Evolutionary conservation across 2,888 invertebrate genomes (phyloP).

Genomic region (Agrilus mali): DNA sequence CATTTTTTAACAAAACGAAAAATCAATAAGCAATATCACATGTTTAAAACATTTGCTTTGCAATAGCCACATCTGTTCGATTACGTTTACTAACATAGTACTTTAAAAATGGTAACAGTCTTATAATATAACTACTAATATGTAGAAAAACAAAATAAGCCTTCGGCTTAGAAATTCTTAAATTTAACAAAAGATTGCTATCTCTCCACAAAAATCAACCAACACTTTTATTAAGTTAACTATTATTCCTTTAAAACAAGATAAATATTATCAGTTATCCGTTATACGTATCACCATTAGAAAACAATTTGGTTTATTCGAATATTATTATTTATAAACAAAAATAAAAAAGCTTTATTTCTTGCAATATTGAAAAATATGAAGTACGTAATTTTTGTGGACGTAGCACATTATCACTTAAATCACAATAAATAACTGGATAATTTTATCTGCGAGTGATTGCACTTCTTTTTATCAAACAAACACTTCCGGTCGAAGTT

Average conservation of each 20-base stretch:
- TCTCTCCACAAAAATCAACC: constrained; percentile 15
- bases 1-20: constrained; percentile 20
- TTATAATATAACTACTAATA: constrained; percentile 33
- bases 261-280: no score
- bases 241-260: no score
- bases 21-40: constrained; percentile 33
- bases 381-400: constrained; percentile 5
- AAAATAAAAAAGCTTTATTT: constrained; percentile 2
- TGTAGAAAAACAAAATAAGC: constrained; percentile 21
- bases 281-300: no score
- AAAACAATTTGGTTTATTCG: no score
- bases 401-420: constrained; percentile 11
- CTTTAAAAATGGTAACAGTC: constrained; percentile 37
- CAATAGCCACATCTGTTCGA: constrained; percentile 25
- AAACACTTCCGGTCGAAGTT: constrained; percentile 8
- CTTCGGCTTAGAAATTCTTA: constrained; percentile 12
- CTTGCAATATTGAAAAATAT: constrained; percentile 8
- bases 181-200: constrained; percentile 12
- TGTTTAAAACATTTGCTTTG: constrained; percentile 34
- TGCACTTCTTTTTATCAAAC: constrained; percentile 17
- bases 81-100: constrained; percentile 24
- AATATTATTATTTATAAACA: no score
- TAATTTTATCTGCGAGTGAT: constrained; percentile 22
- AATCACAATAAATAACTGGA: constrained; percentile 30
- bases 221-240: constrained; percentile 3